Base-by-base conservation (phyloP, 2,888 invertebrate genomes). In the Phengaris arion region DNA sequence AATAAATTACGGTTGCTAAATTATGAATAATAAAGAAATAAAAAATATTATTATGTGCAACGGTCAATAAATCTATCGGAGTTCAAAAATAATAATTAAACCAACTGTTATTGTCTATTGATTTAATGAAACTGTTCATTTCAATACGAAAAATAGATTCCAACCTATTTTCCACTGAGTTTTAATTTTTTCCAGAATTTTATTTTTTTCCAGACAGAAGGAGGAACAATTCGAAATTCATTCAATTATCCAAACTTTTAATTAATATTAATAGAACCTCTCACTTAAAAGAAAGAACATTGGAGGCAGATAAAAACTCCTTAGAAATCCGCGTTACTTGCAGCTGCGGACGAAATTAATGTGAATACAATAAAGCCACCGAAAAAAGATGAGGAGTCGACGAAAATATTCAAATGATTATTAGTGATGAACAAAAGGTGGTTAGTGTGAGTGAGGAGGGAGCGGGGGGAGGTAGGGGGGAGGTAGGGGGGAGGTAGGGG, bases 191-290 rank as follows among this genome's bases (percentile, higher is more conserved):
- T 86, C 87, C 85, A 82, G 88, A 35, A 1, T 35, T 2, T 22
- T 22, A 0, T 22, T 92, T 91, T 91, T 90, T 88, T 86, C 87
- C 85, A 82, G 88, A 35, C 35, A 35, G 4, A 90, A 89, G 90
- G 87, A 82, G 81, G 88, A 88, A 92, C 90, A 91, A 92, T 92
- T 88, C 89, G 84, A 84, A 89, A 90, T 89, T 87, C 88, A 90
- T 92, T 92, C 90, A 92, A 90, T 93, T 92, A 92, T 92, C 91
- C 90, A 92, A 93, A 93, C 89, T 93, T 93, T 93, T 93, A 93
- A 93, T 93, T 93, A 93, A 93, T 93, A 93, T 93, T 92, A 93
- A 92, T 93, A 93, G 92, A 86, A 88, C 87, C 89, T 89, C 90
- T 89, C 89, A 89, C 86, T 92, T 90, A 87, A 91, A 92, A 90